Base-by-base conservation (phyloP, 2,888 invertebrate genomes). In the Eupithecia abbreviata region DNA sequence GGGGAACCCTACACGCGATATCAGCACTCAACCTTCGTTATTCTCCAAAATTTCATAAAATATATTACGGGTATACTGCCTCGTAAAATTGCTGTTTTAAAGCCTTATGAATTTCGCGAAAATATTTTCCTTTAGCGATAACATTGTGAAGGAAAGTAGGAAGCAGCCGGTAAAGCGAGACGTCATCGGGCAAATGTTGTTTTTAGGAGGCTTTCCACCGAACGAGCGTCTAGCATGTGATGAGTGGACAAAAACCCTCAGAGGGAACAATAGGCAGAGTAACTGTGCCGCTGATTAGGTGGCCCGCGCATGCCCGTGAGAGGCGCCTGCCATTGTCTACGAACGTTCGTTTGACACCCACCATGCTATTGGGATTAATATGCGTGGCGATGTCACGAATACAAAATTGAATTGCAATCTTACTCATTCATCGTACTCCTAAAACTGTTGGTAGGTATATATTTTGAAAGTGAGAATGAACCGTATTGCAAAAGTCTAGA, bases 151-250 rank as follows among this genome's bases (percentile, higher is more conserved):
- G 77, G 82, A 83, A 80, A 82, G 79, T 83, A 81, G 75, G 78
- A 82, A 82, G 76, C 76, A 43, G 72, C 77, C 18, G 55, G 74
- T 70, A 74, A 77, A 79, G 78, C 77, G 69, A 77, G 80, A 81
- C 77, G 82, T 84, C 83, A 82, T 80, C 72, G 81, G 73, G 80
- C 73, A 71, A 77, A 77, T 79, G 77, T 86, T 89, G 80, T 86
- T 90, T 88, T 90, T 89, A 82, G 81, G 75, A 78, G 84, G 86
- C 88, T 90, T 93, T 93, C 92, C 92, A 89, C 90, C 87, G 81
- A 85, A 86, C 78, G 81, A 85, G 86, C 76, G 72, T 76, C 76
- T 77, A 87, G 70, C 73, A 71, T 67, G 84, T 83, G 82, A 84
- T 82, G 81, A 86, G 83, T 86, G 84, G 84, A 89, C 88, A 93